Conservation (phyloP, 2,113 vertebrate genomes). For the Bungarus multicinctus region DNA sequence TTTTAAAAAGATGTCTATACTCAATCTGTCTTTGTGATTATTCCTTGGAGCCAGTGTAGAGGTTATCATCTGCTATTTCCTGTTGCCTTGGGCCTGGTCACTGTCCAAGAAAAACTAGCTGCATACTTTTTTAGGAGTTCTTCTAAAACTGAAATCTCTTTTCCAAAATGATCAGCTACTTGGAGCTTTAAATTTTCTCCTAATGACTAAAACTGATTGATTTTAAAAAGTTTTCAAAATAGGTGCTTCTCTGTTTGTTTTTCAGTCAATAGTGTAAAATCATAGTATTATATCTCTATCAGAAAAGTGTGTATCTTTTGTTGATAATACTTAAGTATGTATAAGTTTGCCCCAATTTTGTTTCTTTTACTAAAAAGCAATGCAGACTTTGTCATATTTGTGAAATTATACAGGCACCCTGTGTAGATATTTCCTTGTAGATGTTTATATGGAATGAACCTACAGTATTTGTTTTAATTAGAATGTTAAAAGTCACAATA, state of each 20-base stretch:
- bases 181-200: conserved; percentile 17
- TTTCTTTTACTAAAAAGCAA: neutral
- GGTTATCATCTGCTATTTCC: conserved; percentile 66
- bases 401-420: neutral
- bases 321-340: neutral
- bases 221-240: neutral
- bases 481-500: neutral
- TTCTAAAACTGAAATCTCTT: conserved; percentile 49
- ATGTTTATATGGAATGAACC: neutral
- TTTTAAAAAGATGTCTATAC: conserved; percentile 18
- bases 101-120: conserved; percentile 44
- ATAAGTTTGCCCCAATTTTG: neutral
- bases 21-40: conserved; percentile 32
- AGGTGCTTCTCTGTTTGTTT: neutral
- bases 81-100: conserved; percentile 60
- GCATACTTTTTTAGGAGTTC: conserved; percentile 36
- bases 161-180: conserved; percentile 35
- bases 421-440: neutral
- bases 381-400: neutral
- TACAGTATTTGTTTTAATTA: neutral
- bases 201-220: neutral
- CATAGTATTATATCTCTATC: neutral
- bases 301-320: neutral
- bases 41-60: conserved; percentile 37
- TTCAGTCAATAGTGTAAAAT: neutral